A percentile compares a stretch with the other conserved stretches of the same genome.
Conservation (phyloP, 2,113 vertebrate species). For the Labeo rohita region DNA sequence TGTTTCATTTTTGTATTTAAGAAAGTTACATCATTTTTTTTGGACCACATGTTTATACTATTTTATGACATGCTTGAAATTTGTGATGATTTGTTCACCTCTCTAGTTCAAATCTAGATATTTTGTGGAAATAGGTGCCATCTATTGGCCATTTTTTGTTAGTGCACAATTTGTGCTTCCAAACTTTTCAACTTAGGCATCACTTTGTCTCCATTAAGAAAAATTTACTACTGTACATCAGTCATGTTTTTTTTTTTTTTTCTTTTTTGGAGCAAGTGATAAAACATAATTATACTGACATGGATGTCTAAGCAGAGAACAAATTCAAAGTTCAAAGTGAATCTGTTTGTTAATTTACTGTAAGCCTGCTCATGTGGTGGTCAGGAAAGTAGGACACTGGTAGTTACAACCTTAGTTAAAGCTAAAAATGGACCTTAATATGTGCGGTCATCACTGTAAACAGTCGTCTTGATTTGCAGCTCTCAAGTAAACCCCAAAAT, state of each 20-base stretch:
- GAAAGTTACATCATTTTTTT: too few relatives aligned
- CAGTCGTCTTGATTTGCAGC: background rate
- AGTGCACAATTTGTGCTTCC: background rate
- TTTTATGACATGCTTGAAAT: background rate
- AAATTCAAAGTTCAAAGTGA: background rate
- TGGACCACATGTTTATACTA: background rate
- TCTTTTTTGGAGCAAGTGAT: background rate
- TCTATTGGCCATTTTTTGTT: constrained; percentile 4
- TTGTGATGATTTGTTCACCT: background rate
- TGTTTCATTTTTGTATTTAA: too few relatives aligned
- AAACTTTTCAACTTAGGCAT: background rate
- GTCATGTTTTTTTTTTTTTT: background rate
- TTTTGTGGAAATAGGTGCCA: constrained; percentile 13
- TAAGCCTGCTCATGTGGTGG: background rate
- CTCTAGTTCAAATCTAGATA: background rate
- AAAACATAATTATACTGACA: background rate
- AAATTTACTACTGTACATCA: background rate
- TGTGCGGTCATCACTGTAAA: constrained; percentile 13
- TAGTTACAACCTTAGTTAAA: background rate
- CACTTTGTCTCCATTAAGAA: background rate
- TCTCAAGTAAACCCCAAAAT: constrained; percentile 22
- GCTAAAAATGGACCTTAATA: constrained; percentile 7
- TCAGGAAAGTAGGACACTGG: background rate
- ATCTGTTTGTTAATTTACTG: background rate
- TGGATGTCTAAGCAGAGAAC: background rate